Percentiles rank a stretch among this genome's conserved stretches.
Evolutionary conservation across 1,140 invertebrate genomes (phyloP).

Genomic region (Formica exsecta): DNA sequence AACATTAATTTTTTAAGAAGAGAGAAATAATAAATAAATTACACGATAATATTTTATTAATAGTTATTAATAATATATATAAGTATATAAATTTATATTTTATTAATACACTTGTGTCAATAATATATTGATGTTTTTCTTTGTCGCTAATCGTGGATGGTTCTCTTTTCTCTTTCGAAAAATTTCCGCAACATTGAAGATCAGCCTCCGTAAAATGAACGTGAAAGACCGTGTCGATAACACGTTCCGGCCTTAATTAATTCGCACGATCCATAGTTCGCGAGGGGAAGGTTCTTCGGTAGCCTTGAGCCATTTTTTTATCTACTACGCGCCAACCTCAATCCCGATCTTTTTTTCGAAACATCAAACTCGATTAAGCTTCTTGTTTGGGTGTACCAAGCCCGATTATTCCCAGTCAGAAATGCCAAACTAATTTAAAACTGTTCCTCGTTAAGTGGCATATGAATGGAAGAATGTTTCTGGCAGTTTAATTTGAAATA

Average conservation of each 20-base stretch:
- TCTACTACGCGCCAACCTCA: neutral
- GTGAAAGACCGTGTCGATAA: slow-evolving; percentile 63
- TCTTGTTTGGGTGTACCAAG: slow-evolving; percentile 15
- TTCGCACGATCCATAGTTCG: slow-evolving; percentile 35
- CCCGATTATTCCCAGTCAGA: slow-evolving; percentile 40
- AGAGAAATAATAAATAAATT: neutral
- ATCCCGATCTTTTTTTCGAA: slow-evolving; percentile 52
- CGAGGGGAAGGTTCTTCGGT: slow-evolving; percentile 27
- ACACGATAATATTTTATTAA: neutral
- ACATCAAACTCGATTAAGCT: slow-evolving; percentile 69
- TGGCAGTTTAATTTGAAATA: slow-evolving; percentile 67
- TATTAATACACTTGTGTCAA: slow-evolving; percentile 37
- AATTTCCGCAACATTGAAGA: slow-evolving; percentile 50
- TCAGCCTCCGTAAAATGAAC: slow-evolving; percentile 37
- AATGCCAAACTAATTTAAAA: slow-evolving; percentile 75
- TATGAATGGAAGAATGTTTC: slow-evolving; percentile 68
- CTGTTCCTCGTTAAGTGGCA: slow-evolving; percentile 52
- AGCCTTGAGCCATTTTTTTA: slow-evolving; percentile 62
- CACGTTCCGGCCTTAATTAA: slow-evolving; percentile 59
- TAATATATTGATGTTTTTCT: slow-evolving; percentile 37
- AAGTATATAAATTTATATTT: neutral
- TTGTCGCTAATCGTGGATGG: neutral
- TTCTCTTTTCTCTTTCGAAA: slow-evolving; percentile 51
- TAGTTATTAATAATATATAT: no score
- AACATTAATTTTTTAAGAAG: slow-evolving; percentile 2